Evolutionary conservation across 2,888 invertebrate species (phyloP), one percentile per base, ranked within the genome.

Genomic region (Acronicta leporina): DNA sequence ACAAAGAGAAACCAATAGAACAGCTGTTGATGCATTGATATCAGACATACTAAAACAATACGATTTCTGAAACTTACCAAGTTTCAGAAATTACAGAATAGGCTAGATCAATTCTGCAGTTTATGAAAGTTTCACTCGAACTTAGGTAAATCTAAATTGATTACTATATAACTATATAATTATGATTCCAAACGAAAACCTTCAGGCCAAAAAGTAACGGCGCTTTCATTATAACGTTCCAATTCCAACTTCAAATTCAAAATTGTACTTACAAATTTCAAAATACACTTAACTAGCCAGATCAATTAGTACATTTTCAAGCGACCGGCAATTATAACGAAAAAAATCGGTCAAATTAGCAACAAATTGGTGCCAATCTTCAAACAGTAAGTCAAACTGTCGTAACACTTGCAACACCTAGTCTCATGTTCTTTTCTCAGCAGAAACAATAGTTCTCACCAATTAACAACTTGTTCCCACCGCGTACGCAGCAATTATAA

Each of bases 401-500:
- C 48, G 78, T 74, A 77, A 70, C 63, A 74, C 74, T 77, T 79
- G 75, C 74, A 69, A 68, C 68, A 77, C 25, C 54, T 51, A 56
- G 68, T 55, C 68, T 51, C 68, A 68, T 62, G 70, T 71, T 69
- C 62, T 64, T 59, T 80, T 81, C 80, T 68, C 66, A 68, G 64
- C 62, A 49, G 46, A 65, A 66, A 75, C 78, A 73, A 79, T 77
- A 52, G 66, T 77, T 82, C 79, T 50, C 82, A 77, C 70, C 77
- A 80, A 81, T 81, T 78, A 82, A 72, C 27, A 7, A 14, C 55
- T 56, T 43, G 42, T 80, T 79, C 79, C 64, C 79, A 79, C 79
- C 76, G 38, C 48, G 50, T 55, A 62, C 67, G 45, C 35, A 45
- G 65, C 65, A 74, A 76, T 77, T 79, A 79, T 75, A 78, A 71